Conservation (phyloP, 2,797 vertebrate species). For the Sebastes taczanowskii region DNA sequence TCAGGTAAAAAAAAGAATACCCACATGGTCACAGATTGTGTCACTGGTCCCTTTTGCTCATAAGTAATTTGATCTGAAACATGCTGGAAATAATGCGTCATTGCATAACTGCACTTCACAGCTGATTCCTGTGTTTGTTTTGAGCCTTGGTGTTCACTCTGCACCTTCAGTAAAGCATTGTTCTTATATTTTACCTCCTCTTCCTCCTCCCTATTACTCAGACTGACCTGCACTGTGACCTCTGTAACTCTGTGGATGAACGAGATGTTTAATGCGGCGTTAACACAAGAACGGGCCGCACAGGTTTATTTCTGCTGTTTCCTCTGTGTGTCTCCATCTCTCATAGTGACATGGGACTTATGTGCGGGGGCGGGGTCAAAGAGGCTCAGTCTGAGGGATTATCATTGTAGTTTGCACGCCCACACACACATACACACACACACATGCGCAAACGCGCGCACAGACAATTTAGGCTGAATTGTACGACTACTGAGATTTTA, state of each 20-base stretch:
- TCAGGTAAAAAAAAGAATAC: not conserved
- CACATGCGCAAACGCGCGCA: constrained; percentile 18
- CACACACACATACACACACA: constrained; percentile 31
- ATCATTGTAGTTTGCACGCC: constrained; percentile 61
- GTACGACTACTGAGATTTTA: constrained; percentile 58
- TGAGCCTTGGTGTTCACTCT: not conserved
- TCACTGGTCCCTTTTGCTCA: not conserved
- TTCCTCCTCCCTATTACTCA: not conserved
- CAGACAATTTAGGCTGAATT: constrained; percentile 68
- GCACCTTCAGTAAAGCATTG: not conserved
- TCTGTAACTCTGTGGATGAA: not conserved
- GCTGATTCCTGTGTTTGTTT: not conserved
- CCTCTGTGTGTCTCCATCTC: constrained; percentile 39
- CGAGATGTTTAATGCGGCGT: constrained; percentile 11
- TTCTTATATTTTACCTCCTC: not conserved
- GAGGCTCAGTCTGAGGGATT: constrained; percentile 79
- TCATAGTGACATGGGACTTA: constrained; percentile 59
- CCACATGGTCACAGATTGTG: not conserved
- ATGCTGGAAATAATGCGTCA: not conserved
- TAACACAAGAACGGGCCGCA: not conserved
- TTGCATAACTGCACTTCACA: not conserved
- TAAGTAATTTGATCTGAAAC: not conserved
- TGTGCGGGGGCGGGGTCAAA: constrained; percentile 70
- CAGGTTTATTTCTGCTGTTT: constrained; percentile 43
- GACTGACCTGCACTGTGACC: not conserved